phyloP scores from a whole-genome alignment of 2,113 vertebrate genomes.

The Cnemophilus loriae region DNA sequence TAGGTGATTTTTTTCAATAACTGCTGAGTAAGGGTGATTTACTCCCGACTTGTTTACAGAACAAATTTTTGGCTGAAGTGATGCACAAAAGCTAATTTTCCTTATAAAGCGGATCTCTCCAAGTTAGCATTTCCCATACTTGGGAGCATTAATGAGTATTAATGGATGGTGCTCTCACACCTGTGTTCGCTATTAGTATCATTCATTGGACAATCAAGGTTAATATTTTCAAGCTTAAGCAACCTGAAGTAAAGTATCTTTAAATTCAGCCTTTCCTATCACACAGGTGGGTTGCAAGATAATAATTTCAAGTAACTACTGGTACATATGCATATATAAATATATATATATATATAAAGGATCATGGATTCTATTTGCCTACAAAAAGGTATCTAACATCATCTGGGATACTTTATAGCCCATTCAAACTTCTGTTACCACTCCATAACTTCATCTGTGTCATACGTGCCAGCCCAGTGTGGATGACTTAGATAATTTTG shows the following conservation, averaged over 20 bases:
- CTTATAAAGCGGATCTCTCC: not conserved
- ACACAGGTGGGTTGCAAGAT: not conserved
- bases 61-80: not conserved
- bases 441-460: not conserved
- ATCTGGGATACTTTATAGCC: not conserved
- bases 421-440: not conserved
- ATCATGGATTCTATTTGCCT: not conserved
- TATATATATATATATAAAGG: no score
- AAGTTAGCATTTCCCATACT: not conserved
- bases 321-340: not conserved
- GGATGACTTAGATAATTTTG: not conserved
- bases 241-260: not conserved
- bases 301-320: not conserved
- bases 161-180: not conserved
- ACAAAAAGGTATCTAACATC: not conserved
- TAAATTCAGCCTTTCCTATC: not conserved
- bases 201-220: not conserved
- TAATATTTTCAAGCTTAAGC: not conserved
- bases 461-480: not conserved
- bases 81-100: not conserved
- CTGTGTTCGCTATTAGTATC: not conserved
- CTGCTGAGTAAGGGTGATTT: not conserved
- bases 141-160: not conserved
- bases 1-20: not conserved
- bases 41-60: not conserved